phyloP scores from a whole-genome alignment of 2,888 invertebrate genomes.

The Sarcophaga carnaria region DNA sequence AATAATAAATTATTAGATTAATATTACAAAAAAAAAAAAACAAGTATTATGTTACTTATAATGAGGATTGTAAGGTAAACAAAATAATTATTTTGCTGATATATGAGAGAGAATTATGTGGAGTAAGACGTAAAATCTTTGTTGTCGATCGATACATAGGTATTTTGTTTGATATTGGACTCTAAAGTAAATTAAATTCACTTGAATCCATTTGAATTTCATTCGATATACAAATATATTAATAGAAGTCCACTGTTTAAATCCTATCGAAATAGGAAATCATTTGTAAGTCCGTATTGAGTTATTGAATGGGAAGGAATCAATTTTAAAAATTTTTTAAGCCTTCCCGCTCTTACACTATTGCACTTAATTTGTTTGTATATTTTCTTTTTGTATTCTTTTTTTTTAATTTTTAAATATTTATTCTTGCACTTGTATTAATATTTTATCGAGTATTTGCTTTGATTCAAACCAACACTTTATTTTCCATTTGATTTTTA shows the following conservation, averaged over 20 bases:
- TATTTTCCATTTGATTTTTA: constrained; percentile 17
- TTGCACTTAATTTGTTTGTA: constrained; percentile 56
- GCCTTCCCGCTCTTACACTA: constrained; percentile 40
- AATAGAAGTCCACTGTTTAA: constrained; percentile 24
- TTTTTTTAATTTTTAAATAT: not conserved
- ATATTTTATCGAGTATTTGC: constrained; percentile 24
- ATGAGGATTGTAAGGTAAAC: constrained; percentile 31
- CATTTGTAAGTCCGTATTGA: constrained; percentile 38
- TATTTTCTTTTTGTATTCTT: not conserved
- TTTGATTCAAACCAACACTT: constrained; percentile 52
- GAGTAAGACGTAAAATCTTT: not conserved
- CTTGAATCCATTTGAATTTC: constrained; percentile 32
- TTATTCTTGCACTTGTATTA: constrained; percentile 47
- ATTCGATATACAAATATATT: constrained; percentile 30
- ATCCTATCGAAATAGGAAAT: constrained; percentile 23
- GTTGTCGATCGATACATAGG: too few species aligned
- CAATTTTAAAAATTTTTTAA: not conserved
- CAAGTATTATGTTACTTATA: constrained; percentile 42
- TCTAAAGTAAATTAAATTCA: constrained; percentile 34
- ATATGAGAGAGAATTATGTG: not conserved
- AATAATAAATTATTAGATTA: constrained; percentile 64
- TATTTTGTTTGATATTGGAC: not conserved
- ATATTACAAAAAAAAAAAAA: constrained; percentile 31
- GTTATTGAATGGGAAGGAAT: constrained; percentile 20
- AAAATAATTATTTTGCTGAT: constrained; percentile 42